A percentile compares a stretch with the other conserved stretches of the same genome.
Conservation (phyloP, 2,113 vertebrate genomes). For the Anarrhichthys ocellatus region DNA sequence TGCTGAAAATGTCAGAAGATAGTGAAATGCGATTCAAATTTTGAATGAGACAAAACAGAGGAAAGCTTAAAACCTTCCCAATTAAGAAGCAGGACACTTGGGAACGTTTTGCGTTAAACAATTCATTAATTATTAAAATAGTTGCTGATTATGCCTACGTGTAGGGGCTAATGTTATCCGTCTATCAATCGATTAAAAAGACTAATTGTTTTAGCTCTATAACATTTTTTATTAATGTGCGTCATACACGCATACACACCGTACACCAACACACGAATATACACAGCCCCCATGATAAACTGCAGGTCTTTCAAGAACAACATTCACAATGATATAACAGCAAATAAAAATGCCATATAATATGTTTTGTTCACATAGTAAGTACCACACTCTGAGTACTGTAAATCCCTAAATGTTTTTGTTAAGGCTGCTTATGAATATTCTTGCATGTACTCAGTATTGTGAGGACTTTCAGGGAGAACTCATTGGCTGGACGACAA, state of each 20-base stretch:
- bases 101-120: neutral
- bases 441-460: conserved; percentile 23
- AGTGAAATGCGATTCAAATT: neutral
- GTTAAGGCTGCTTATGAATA: conserved; percentile 4
- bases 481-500: conserved; percentile 32
- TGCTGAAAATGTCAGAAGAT: neutral
- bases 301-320: too few relatives aligned
- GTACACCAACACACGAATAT: neutral
- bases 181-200: too few relatives aligned
- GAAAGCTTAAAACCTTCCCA: neutral
- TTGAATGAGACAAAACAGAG: neutral
- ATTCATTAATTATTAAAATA: neutral
- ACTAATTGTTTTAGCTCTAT: neutral
- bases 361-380: neutral
- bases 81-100: neutral
- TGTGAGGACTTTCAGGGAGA: conserved; percentile 22
- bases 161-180: neutral
- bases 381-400: neutral
- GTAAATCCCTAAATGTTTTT: conserved; percentile 17
- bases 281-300: neutral
- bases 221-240: neutral
- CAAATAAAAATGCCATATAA: neutral
- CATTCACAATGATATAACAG: neutral
- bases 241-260: neutral
- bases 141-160: neutral